These are phyloP conservation scores for Drosophila neonasuta DNA, from an alignment of 2,888 invertebrate species.

Conservation along the genomic window DNA sequence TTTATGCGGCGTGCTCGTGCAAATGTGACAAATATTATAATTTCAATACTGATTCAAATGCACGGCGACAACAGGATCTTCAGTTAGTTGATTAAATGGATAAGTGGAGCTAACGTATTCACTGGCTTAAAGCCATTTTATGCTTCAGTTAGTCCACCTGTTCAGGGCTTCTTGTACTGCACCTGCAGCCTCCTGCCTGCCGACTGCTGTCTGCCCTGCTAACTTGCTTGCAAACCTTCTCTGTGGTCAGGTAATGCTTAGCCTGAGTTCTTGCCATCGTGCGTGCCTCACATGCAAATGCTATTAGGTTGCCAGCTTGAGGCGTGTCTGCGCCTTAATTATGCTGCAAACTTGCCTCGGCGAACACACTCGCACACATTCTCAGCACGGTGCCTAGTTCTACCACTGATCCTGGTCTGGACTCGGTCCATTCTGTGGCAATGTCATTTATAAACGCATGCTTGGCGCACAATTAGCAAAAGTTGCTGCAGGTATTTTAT, in stretches of 20 bases:
- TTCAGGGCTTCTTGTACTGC: slow-evolving; percentile 1
- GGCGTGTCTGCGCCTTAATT: slow-evolving; percentile 68
- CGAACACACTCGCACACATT: slow-evolving; percentile 2
- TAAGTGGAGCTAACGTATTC: slow-evolving; percentile 35
- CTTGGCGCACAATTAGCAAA: slow-evolving; percentile 57
- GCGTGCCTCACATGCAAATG: slow-evolving; percentile 72
- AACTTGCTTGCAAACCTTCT: not conserved
- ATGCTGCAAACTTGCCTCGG: slow-evolving; percentile 65
- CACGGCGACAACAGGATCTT: slow-evolving; percentile 2
- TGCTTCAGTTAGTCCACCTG: slow-evolving; percentile 1
- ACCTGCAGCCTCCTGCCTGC: slow-evolving; percentile 14
- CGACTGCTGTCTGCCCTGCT: not conserved
- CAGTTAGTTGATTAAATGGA: slow-evolving; percentile 52
- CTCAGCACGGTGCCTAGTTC: slow-evolving; percentile 6
- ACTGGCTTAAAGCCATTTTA: slow-evolving; percentile 16
- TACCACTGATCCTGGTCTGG: slow-evolving; percentile 18
- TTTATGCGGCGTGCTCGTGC: slow-evolving; percentile 29
- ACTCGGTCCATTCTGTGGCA: slow-evolving; percentile 35
- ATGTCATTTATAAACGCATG: slow-evolving; percentile 50
- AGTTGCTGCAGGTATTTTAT: slow-evolving; percentile 62
- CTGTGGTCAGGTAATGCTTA: slow-evolving; percentile 38
- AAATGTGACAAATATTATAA: slow-evolving; percentile 53
- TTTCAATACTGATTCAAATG: slow-evolving; percentile 36
- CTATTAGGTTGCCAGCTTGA: slow-evolving; percentile 43
- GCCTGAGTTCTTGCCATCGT: slow-evolving; percentile 41